Evolutionary conservation across 2,113 vertebrate species (phyloP), one percentile per base, ranked within the genome.

Genomic region (Proteles cristata): DNA sequence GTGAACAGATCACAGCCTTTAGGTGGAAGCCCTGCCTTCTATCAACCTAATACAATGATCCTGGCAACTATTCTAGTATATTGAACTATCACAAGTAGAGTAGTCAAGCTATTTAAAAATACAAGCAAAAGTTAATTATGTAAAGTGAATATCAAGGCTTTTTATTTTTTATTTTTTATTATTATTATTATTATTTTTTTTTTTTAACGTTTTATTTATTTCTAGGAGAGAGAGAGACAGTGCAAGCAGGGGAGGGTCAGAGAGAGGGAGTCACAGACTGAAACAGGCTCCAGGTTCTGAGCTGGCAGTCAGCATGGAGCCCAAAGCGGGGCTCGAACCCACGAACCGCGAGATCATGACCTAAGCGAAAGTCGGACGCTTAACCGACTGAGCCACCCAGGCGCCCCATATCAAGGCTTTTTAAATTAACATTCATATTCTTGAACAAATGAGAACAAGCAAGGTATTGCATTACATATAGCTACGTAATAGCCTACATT

Each of bases 71-170:
- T 76, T 98, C 94, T 93, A 35, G 85, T 98, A 96, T 10, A 96
- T 71, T 19, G 43, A 96, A 96, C 55, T 95, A 80, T 74, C 83
- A 71, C n/a, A 94, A 93, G 76, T 23, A 90, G 98, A 97, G 71
- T 39, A 92, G 25, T 95, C 48, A 97, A 97, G 96, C 74, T 87
- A 88, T 97, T 98, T 93, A 96, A 71, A 97, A 98, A 84, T 43
- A 97, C 73, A 90, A 96, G 94, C 88, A 95, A 81, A 96, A 97
- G 94, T 85, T 95, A 98, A 98, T 96, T 97, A 92, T 86, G 28
- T 96, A 79, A 97, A 96, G 39, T 91, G 92, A 73, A 79, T 95
- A 96, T 65, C 97, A 95, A 98, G 95, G 93, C 63, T 95, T 15
- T 97, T 97, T 31, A 95, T n/a, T n/a, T n/a, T n/a, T n/a, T n/a